Percentiles rank a stretch among this genome's conserved stretches.
Conservation (phyloP, 2,113 vertebrate species). For the Paramormyrops kingsleyae region DNA sequence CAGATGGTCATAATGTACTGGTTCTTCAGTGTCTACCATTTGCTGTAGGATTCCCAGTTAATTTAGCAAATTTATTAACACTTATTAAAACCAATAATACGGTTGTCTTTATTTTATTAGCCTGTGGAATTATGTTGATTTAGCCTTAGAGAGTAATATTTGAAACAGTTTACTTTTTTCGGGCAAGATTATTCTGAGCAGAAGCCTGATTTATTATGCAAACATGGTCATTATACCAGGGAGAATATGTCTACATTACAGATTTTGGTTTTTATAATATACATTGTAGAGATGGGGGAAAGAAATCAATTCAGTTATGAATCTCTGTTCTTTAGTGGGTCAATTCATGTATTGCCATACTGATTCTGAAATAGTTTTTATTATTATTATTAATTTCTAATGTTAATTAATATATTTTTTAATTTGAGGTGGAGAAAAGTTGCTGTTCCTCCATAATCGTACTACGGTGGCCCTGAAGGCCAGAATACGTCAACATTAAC, state of each 20-base stretch:
- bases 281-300: too few species aligned
- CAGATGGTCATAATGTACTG: too few species aligned
- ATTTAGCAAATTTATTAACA: background rate
- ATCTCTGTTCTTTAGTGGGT: too few species aligned
- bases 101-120: background rate
- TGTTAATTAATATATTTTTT: background rate
- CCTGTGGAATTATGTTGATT: background rate
- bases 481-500: background rate
- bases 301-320: too few species aligned
- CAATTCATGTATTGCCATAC: background rate
- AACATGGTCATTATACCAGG: background rate
- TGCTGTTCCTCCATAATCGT: background rate
- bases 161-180: background rate
- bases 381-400: background rate
- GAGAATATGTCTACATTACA: too few species aligned
- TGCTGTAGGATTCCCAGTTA: background rate
- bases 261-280: too few species aligned
- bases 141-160: background rate
- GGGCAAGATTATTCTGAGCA: background rate
- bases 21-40: background rate
- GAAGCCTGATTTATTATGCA: background rate
- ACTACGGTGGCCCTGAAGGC: background rate
- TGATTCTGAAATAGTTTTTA: background rate
- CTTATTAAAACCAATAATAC: background rate
- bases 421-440: background rate